phyloP scores from a whole-genome alignment of 2,113 vertebrate genomes.

The Myotis davidii region DNA sequence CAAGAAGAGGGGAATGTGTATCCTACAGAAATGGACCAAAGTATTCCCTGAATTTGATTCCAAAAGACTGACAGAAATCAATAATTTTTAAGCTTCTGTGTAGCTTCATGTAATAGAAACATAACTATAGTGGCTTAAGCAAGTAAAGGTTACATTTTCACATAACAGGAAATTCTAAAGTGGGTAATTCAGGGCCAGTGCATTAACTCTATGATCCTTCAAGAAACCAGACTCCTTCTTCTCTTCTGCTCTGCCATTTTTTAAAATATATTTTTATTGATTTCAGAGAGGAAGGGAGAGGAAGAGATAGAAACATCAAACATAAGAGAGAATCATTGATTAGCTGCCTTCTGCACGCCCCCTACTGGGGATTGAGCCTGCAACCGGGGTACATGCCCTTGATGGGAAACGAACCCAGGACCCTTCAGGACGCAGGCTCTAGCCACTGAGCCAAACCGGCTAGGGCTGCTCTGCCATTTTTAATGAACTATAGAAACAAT shows the following conservation, averaged over 20 bases:
- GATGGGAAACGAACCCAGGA: too few relatives aligned
- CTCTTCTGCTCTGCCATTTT: neutral
- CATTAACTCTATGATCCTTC: neutral
- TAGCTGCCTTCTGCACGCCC: too few relatives aligned
- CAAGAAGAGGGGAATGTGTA: neutral
- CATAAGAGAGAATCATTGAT: neutral
- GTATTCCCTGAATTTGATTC: neutral
- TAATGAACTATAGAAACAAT: neutral
- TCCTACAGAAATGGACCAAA: neutral
- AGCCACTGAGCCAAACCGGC: neutral
- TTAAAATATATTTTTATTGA: too few relatives aligned
- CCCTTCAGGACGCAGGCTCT: too few relatives aligned
- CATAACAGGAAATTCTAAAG: neutral
- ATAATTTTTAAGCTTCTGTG: neutral
- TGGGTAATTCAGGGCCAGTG: neutral
- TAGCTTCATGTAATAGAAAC: neutral
- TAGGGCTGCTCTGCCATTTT: neutral
- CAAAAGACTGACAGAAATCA: neutral
- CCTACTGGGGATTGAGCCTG: too few relatives aligned
- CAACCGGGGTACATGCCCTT: too few relatives aligned
- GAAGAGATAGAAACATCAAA: neutral
- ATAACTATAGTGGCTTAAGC: neutral
- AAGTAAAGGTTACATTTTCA: neutral
- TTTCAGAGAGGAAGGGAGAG: neutral
- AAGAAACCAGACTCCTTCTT: neutral